A percentile compares a stretch with the other conserved stretches of the same genome.
Evolutionary conservation across 1,140 invertebrate species (phyloP).

Genomic region (Dendroctonus ponderosae): DNA sequence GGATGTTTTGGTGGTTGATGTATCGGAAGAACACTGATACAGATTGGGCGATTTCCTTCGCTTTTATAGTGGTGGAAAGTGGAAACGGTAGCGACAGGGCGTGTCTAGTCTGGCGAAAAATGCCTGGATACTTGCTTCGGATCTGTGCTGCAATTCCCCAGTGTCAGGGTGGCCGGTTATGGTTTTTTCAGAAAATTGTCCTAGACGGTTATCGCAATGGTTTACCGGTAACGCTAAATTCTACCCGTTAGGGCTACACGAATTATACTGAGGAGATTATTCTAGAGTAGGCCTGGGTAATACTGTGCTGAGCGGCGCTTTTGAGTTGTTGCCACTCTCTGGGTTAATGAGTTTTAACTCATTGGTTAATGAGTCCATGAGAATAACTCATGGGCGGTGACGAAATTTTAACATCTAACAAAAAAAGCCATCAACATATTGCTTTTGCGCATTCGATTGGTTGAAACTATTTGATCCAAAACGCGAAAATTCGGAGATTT

Average conservation of each 20-base stretch:
- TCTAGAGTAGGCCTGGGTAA: too few relatives aligned
- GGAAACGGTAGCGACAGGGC: constrained; percentile 3
- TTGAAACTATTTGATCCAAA: too few relatives aligned
- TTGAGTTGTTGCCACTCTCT: too few relatives aligned
- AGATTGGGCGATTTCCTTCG: neutral
- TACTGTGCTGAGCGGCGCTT: too few relatives aligned
- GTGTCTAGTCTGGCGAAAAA: constrained; percentile 13
- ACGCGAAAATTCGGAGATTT: too few relatives aligned
- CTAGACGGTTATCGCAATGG: neutral
- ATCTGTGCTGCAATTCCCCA: constrained; percentile 6
- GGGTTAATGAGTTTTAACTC: too few relatives aligned
- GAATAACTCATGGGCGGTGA: too few relatives aligned
- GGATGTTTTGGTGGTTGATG: constrained; percentile 6
- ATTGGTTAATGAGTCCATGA: too few relatives aligned
- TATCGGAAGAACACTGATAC: constrained; percentile 28
- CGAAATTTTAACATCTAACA: too few relatives aligned
- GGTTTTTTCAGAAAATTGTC: constrained; percentile 11
- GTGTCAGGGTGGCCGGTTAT: constrained; percentile 24
- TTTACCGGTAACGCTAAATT: constrained; percentile 15
- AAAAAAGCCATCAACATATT: too few relatives aligned
- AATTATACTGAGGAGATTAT: too few relatives aligned
- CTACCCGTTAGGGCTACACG: neutral
- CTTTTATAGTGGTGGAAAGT: constrained; percentile 22
- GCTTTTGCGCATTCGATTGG: too few relatives aligned
- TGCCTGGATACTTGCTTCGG: constrained; percentile 15